Evolutionary conservation across 1,140 invertebrate genomes (phyloP), one percentile per base, ranked within the genome.

Genomic region (Condylostylus longicornis): DNA sequence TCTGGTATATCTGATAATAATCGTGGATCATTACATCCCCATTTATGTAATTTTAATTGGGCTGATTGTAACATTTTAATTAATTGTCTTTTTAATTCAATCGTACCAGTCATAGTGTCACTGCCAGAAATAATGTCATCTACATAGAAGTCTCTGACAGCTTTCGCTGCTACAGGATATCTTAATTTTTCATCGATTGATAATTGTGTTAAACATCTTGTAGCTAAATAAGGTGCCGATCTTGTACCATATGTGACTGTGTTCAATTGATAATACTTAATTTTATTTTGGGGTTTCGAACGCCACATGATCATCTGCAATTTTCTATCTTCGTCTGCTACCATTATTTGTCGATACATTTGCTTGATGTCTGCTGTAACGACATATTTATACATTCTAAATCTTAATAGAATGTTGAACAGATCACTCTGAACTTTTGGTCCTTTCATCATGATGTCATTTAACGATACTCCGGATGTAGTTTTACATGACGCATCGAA

Each of bases 91-190:
- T 22, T 19, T 10, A 41, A 25, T 14, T 12, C 2, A 8, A 33
- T 5, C 17, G 37, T 20, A 42, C 18, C 30, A 7, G 40, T 27
- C 13, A 44, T 13, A 10, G 38, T 42, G 33, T 51, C 35, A 5
- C 45, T 43, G 14, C 61, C 59, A 15, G 52, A 49, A 2, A 66
- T 38, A 10, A 59, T 37, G 46, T 69, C 64, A 38, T 69, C 65
- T 2, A 66, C 53, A 42, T 66, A 69, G 34, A 62, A 62, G 42
- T 62, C 54, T 14, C 39, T 46, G 20, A 23, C 21, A 18, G 62
- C 49, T 8, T 50, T 40, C 18, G 44, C 14, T 35, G 42, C 35
- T 13, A 44, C 51, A 5, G 31, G 13, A 19, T 52, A 43, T 45
- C 40, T 54, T 5, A 14, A 39, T 6, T 43, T 33, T 10, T 45